Percentiles rank a stretch among this genome's conserved stretches.
Evolutionary conservation across 1,140 invertebrate genomes (phyloP).

Genomic region (Piezodorus guildinii): DNA sequence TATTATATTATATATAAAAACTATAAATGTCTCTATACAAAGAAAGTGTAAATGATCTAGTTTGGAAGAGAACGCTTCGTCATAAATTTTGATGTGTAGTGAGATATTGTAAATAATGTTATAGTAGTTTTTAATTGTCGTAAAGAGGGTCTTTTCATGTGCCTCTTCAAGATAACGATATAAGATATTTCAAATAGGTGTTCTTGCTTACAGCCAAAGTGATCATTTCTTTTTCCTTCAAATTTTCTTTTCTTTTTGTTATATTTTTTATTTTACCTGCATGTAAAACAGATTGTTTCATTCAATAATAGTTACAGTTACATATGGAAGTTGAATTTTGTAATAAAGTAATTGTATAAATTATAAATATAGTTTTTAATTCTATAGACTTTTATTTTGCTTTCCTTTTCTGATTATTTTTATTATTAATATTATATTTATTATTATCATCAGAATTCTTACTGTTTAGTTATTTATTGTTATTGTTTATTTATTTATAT

Average conservation of each 20-base stretch:
- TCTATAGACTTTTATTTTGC: conserved; percentile 8
- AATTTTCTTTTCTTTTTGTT: conserved; percentile 3
- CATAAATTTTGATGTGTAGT: conserved; percentile 10
- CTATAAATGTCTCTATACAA: conserved; percentile 6
- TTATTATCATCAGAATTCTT: too few relatives aligned
- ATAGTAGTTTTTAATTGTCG: background rate
- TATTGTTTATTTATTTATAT: too few relatives aligned
- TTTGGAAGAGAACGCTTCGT: conserved; percentile 9
- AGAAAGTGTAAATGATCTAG: conserved; percentile 1
- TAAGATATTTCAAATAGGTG: background rate
- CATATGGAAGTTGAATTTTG: conserved; percentile 9
- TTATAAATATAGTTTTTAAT: conserved; percentile 17
- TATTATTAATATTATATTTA: background rate
- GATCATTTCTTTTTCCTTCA: background rate
- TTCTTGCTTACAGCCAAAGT: background rate
- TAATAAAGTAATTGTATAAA: conserved; percentile 15
- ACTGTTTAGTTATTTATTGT: too few relatives aligned
- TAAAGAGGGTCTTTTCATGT: background rate
- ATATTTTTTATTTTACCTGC: conserved; percentile 8
- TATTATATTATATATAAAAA: conserved; percentile 11
- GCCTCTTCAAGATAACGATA: conserved; percentile 3
- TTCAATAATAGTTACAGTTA: background rate
- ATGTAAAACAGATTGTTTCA: conserved; percentile 1
- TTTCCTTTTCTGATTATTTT: conserved; percentile 7
- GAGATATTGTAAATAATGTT: conserved; percentile 9